Evolutionary conservation across 2,797 vertebrate species (phyloP).

Genomic region (Oophaga sylvatica): DNA sequence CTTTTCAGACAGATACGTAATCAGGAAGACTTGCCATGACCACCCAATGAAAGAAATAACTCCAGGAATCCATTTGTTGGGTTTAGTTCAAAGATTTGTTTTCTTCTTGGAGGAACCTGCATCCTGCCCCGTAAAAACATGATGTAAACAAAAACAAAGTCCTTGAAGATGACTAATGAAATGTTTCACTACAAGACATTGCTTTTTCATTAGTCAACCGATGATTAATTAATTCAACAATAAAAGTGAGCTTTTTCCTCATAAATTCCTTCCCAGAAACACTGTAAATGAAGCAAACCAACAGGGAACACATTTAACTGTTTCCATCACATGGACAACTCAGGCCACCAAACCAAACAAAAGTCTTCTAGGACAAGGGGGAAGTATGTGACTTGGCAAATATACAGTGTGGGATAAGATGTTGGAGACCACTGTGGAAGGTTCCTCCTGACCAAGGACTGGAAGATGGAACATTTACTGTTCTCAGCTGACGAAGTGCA

Average conservation of each 20-base stretch:
- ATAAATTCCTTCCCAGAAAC: constrained; percentile 2
- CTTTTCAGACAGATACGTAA: not conserved
- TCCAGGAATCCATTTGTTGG: not conserved
- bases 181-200: not conserved
- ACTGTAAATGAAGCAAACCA: not conserved
- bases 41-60: not conserved
- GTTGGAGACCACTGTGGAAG: not conserved
- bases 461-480: not conserved
- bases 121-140: not conserved
- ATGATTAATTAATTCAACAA: constrained; percentile 22
- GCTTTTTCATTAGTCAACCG: constrained; percentile 22
- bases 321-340: not conserved
- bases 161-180: constrained; percentile 5
- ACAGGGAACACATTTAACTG: not conserved
- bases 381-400: not conserved
- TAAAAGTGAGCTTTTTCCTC: not conserved
- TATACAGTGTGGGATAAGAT: not conserved
- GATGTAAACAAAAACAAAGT: constrained; percentile 46
- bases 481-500: not conserved
- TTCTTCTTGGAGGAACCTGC: not conserved
- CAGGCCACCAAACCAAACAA: not conserved
- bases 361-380: not conserved
- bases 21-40: not conserved
- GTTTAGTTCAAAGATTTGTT: not conserved
- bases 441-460: not conserved